Evolutionary conservation across 2,888 invertebrate genomes (phyloP).

Genomic region (Melieria picta): DNA sequence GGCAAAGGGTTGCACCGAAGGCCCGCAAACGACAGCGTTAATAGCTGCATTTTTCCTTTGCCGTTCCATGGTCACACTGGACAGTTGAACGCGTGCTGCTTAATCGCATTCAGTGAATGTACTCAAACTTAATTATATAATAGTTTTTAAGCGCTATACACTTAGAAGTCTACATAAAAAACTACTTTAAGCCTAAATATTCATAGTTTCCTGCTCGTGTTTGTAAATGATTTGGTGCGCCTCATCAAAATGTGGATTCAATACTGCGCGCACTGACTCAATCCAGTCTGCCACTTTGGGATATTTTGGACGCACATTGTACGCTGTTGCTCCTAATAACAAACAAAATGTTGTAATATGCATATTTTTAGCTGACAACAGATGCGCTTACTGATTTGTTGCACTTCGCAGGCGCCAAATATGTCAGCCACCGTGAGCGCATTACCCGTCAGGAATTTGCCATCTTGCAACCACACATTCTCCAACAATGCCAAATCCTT

Average conservation of each 20-base stretch:
- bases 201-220: constrained; percentile 32
- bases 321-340: constrained; percentile 72
- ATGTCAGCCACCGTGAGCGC: constrained; percentile 75
- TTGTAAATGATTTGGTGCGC: constrained; percentile 64
- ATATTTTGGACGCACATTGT: constrained; percentile 69
- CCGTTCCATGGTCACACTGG: constrained; percentile 69
- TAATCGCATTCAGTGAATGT: too few relatives aligned
- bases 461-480: constrained; percentile 68
- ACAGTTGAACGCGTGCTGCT: constrained; percentile 45
- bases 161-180: constrained; percentile 4
- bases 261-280: constrained; percentile 69
- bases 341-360: constrained; percentile 66
- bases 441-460: constrained; percentile 69
- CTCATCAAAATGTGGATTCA: constrained; percentile 72
- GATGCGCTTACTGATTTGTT: constrained; percentile 72
- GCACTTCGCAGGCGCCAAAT: constrained; percentile 76
- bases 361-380: constrained; percentile 47
- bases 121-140: background rate
- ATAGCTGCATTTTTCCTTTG: constrained; percentile 88
- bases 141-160: background rate
- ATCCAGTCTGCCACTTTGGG: constrained; percentile 72
- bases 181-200: background rate
- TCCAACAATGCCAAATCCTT: constrained; percentile 69
- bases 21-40: constrained; percentile 87
- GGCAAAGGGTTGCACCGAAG: constrained; percentile 87